Percentiles rank a stretch among this genome's conserved stretches.
These are phyloP conservation scores for Platyscapa corneri DNA, from an alignment of 1,140 invertebrate genomes.

Conservation along the genomic window DNA sequence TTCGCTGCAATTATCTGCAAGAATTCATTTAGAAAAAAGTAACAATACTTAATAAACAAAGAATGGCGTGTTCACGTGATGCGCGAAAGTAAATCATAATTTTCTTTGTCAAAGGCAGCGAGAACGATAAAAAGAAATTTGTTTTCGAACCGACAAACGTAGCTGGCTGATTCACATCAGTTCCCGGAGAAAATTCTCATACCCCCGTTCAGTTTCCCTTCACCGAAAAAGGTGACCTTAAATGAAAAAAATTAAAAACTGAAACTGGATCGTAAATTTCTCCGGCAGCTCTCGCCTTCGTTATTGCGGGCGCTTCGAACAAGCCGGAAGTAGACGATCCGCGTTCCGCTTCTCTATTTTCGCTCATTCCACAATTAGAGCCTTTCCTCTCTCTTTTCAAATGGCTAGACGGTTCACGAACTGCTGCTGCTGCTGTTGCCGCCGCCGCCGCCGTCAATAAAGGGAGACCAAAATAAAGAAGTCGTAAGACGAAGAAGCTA, in stretches of 20 bases:
- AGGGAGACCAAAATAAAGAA: constrained; percentile 35
- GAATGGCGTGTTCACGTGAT: not conserved
- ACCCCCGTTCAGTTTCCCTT: not conserved
- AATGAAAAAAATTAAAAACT: constrained; percentile 18
- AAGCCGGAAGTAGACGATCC: constrained; percentile 37
- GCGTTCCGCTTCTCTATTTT: constrained; percentile 33
- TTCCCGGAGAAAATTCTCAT: not conserved
- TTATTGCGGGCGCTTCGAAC: not conserved
- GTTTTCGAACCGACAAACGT: not conserved
- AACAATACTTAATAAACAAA: not conserved
- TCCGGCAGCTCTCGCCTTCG: not conserved
- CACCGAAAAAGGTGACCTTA: not conserved
- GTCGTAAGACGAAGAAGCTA: not conserved
- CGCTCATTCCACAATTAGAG: constrained; percentile 37
- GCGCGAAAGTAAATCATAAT: not conserved
- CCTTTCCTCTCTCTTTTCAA: constrained; percentile 1
- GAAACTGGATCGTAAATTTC: constrained; percentile 40
- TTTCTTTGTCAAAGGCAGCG: too few relatives aligned
- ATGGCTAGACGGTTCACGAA: constrained; percentile 6
- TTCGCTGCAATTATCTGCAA: too few relatives aligned
- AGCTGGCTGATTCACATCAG: not conserved
- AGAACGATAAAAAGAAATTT: not conserved
- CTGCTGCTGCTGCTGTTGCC: not conserved
- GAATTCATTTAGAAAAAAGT: too few relatives aligned
- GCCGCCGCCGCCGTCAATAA: constrained; percentile 2